Conservation (phyloP, 2,797 vertebrate genomes). For the Rhinophrynus dorsalis region DNA sequence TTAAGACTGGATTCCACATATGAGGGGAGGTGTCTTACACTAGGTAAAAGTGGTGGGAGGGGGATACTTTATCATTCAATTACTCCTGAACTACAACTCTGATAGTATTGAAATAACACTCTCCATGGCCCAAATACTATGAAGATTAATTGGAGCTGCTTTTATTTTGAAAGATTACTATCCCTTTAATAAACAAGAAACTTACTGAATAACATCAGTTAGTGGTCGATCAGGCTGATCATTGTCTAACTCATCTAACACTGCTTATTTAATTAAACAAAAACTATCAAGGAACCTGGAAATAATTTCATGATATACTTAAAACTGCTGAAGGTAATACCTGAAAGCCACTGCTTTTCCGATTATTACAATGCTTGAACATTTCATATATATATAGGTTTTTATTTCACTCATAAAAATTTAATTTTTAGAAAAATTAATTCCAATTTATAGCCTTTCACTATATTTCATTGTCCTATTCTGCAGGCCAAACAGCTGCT, state of each 20-base stretch:
- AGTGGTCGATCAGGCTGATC: too few relatives aligned
- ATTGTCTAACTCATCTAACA: background rate
- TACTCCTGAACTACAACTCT: too few relatives aligned
- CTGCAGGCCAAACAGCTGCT: constrained; percentile 71
- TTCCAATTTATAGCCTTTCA: constrained; percentile 66
- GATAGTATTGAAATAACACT: too few relatives aligned
- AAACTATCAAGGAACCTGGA: constrained; percentile 14
- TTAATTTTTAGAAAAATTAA: constrained; percentile 68
- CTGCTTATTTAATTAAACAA: background rate
- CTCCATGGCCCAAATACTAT: too few relatives aligned
- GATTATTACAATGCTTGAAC: constrained; percentile 53
- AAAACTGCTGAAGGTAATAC: constrained; percentile 9
- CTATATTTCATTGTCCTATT: constrained; percentile 57
- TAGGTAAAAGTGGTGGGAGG: too few relatives aligned
- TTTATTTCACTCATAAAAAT: constrained; percentile 64
- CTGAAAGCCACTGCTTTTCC: constrained; percentile 4
- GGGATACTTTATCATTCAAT: too few relatives aligned
- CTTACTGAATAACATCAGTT: too few relatives aligned
- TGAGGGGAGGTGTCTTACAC: too few relatives aligned
- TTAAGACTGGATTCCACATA: too few relatives aligned
- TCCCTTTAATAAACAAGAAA: too few relatives aligned
- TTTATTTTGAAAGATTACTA: too few relatives aligned
- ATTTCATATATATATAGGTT: constrained; percentile 71
- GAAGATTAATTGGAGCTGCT: too few relatives aligned
- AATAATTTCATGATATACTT: constrained; percentile 32